Conservation (phyloP, 2,113 vertebrate genomes). For the Promerops cafer region DNA sequence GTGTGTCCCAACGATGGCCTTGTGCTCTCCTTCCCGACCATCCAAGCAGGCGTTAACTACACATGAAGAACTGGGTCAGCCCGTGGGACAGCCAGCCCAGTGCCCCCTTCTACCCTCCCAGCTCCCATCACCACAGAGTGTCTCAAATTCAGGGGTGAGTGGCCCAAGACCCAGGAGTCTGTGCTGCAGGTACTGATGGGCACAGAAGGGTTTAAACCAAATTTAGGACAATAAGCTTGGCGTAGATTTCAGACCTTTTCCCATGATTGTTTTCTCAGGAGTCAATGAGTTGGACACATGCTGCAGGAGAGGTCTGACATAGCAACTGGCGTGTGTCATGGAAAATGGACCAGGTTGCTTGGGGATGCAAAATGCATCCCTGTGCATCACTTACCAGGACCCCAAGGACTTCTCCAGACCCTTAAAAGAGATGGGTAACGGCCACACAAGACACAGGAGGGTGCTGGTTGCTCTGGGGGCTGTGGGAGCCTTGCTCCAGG, state of each 20-base stretch:
- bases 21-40: neutral
- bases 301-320: neutral
- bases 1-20: neutral
- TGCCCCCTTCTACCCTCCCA: neutral
- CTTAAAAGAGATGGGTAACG: fast-evolving
- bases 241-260: neutral
- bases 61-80: neutral
- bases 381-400: neutral
- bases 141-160: neutral
- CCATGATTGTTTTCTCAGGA: fast-evolving
- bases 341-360: neutral
- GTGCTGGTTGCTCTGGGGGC: neutral
- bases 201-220: neutral
- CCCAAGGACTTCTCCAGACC: neutral
- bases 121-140: neutral
- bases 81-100: neutral
- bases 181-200: neutral
- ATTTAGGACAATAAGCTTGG: neutral
- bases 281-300: fast-evolving
- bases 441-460: neutral
- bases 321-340: fast-evolving
- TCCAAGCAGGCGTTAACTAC: neutral
- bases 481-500: neutral
- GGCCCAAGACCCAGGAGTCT: neutral
- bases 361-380: neutral